phyloP scores from a whole-genome alignment of 2,888 invertebrate species.

The Drosophila setosimentum region DNA sequence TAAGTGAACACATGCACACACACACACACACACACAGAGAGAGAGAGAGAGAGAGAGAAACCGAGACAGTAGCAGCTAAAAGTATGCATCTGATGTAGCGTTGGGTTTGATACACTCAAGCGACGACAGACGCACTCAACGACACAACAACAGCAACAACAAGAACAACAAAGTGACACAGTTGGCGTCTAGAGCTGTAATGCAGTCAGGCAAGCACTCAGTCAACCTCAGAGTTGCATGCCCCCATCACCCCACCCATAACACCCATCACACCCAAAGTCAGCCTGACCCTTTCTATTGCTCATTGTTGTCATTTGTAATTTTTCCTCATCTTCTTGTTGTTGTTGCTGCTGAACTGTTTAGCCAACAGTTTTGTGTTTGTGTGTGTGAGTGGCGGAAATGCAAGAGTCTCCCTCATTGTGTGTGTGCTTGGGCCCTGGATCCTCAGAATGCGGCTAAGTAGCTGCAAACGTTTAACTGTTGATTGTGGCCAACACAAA shows the following conservation, averaged over 20 bases:
- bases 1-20: slow-evolving; percentile 56
- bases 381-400: slow-evolving; percentile 64
- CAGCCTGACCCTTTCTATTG: slow-evolving; percentile 2
- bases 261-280: slow-evolving; percentile 1
- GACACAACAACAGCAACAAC: slow-evolving; percentile 38
- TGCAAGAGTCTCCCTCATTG: slow-evolving; percentile 76
- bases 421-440: too few relatives aligned
- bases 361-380: slow-evolving; percentile 63
- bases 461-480: slow-evolving; percentile 70
- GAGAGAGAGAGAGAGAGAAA: background rate
- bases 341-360: slow-evolving; percentile 49
- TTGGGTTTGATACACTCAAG: slow-evolving; percentile 77
- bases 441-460: slow-evolving; percentile 71
- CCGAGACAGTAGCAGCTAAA: slow-evolving; percentile 52
- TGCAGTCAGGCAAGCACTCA: slow-evolving; percentile 72
- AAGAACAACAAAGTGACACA: slow-evolving; percentile 52
- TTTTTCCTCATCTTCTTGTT: slow-evolving; percentile 50
- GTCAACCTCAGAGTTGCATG: slow-evolving; percentile 63
- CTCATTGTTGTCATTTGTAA: slow-evolving; percentile 60
- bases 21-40: background rate
- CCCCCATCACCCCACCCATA: background rate
- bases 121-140: slow-evolving; percentile 78
- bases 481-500: slow-evolving; percentile 58
- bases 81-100: slow-evolving; percentile 73
- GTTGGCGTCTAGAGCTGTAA: slow-evolving; percentile 76